Evolutionary conservation across 2,113 vertebrate species (phyloP), one percentile per base, ranked within the genome.

Genomic region (Gnathonemus longibarbis): DNA sequence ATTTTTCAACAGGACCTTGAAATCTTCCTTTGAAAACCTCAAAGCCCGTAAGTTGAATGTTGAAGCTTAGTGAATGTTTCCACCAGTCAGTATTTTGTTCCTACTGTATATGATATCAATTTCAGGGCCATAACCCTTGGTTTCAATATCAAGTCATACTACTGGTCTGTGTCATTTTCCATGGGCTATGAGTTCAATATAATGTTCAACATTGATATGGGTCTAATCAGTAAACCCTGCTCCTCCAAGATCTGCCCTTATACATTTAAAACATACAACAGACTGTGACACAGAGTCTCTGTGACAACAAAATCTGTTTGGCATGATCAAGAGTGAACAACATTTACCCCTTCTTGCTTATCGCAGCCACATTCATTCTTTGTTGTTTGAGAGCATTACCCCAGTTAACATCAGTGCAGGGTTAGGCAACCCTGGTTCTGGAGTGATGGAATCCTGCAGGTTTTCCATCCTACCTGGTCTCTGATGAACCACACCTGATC

Each of bases 21-120:
- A 93, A 91, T 93, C 95, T 84, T 96, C 96, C 9, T 97, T 97
- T 62, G 96, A 97, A 80, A 94, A 77, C 56, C 93, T 97, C 89
- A 97, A 97, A 92, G 93, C 96, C 91, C 96, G 97, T 97, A 93
- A 97, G 97, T 97, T 87, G 49, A 1, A 31, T 7, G 4, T 39
- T 48, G 5, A 7, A 39, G 70, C 31, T 77, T 15, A 77, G 70
- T 4, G 15, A 77, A 27, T 39, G 70, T 77, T 39, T 39, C 13
- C 31, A 39, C 15, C 27, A 77, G 8, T 66, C 2, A 24, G 83
- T 53, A 84, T 35, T 52, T 62, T n/a, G 53, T 80, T 2, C 35
- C 6, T 80, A 31, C 31, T 31, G 31, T 31, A 80, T 80, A 39
- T 15, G 13, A 80, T 80, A 19, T 19, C 70, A 77, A 5, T 39